Conservation (phyloP, 2,888 invertebrate genomes). For the Microplitis deprimator region DNA sequence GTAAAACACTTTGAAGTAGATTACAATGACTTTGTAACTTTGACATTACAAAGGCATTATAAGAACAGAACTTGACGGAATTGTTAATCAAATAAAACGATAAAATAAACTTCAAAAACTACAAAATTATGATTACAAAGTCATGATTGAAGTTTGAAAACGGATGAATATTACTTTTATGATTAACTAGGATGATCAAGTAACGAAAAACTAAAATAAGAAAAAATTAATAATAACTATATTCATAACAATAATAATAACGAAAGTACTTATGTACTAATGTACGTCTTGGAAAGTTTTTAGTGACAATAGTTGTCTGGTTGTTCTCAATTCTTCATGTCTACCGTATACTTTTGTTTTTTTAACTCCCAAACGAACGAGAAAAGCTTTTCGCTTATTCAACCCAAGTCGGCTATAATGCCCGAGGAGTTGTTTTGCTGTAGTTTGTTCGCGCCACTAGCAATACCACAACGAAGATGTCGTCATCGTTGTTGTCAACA, state of each 20-base stretch:
- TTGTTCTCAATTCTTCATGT: not conserved
- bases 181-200: not conserved
- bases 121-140: not conserved
- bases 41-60: not conserved
- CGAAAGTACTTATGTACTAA: not conserved
- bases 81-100: not conserved
- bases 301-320: not conserved
- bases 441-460: conserved; percentile 7
- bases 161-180: not conserved
- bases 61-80: not conserved
- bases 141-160: not conserved
- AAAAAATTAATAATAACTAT: not conserved
- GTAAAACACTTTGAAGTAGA: too few relatives aligned
- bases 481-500: not conserved
- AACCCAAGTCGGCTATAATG: conserved; percentile 14
- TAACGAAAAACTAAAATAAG: not conserved
- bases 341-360: not conserved
- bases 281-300: conserved; percentile 4
- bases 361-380: conserved; percentile 4
- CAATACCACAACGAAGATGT: not conserved
- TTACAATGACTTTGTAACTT: too few relatives aligned
- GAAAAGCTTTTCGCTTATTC: conserved; percentile 19
- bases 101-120: not conserved
- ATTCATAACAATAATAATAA: not conserved
- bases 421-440: conserved; percentile 16